phyloP scores from a whole-genome alignment of 2,797 vertebrate species.

The Micropoecilia bifurca region DNA sequence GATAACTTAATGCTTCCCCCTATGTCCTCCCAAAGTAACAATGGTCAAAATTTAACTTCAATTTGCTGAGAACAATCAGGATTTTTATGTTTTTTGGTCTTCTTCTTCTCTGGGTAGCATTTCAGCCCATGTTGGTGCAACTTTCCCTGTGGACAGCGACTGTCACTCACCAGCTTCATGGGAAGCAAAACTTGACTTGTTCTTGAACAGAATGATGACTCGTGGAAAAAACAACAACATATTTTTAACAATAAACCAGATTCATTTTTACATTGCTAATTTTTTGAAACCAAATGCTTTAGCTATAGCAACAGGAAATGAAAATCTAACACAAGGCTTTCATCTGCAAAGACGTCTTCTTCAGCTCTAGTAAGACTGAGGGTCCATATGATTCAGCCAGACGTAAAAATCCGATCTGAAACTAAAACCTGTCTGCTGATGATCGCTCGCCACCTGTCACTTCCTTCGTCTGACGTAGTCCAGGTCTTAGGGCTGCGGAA shows the following conservation, averaged over 20 bases:
- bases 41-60: background rate
- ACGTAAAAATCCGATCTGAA: background rate
- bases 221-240: background rate
- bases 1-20: background rate
- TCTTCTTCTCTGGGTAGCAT: background rate
- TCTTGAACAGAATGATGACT: background rate
- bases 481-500: conserved; percentile 24
- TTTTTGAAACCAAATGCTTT: background rate
- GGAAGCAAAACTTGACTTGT: background rate
- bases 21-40: background rate
- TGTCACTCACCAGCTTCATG: background rate
- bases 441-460: conserved; percentile 12
- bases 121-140: background rate
- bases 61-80: background rate
- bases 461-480: conserved; percentile 17
- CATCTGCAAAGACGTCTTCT: background rate
- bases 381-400: background rate
- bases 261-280: background rate
- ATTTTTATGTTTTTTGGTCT: background rate
- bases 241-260: background rate
- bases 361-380: background rate
- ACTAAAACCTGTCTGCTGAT: background rate
- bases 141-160: background rate
- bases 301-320: background rate
- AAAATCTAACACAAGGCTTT: background rate